Conservation (phyloP, 2,888 invertebrate species). For the Temnothorax rugatulus region DNA sequence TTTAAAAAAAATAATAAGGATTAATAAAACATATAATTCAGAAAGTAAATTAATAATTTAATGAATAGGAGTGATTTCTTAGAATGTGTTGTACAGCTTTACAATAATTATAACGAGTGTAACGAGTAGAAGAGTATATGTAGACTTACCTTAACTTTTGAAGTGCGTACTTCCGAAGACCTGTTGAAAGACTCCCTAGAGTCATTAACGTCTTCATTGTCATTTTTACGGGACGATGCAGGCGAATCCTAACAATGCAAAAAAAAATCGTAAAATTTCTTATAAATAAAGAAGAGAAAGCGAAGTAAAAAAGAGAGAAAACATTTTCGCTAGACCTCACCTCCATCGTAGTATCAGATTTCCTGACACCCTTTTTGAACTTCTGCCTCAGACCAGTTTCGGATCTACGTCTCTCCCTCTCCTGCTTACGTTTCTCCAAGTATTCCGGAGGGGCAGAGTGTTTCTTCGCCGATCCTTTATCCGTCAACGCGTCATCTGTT, state of each 20-base stretch:
- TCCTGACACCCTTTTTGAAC: constrained; percentile 88
- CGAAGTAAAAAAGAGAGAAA: not conserved
- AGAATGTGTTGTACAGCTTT: not conserved
- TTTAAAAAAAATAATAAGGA: not conserved
- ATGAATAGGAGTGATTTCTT: not conserved
- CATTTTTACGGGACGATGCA: constrained; percentile 78
- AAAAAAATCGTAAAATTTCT: constrained; percentile 19
- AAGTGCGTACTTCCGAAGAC: constrained; percentile 80
- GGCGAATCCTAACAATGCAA: constrained; percentile 79
- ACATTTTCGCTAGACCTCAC: constrained; percentile 68
- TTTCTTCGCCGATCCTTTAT: constrained; percentile 90
- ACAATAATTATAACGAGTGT: not conserved
- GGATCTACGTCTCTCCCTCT: constrained; percentile 90
- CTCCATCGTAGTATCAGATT: constrained; percentile 84
- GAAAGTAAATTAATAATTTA: not conserved
- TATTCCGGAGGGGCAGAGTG: constrained; percentile 95
- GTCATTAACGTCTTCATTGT: constrained; percentile 76
- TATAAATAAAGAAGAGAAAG: not conserved
- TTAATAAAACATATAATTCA: not conserved
- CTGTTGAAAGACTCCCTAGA: constrained; percentile 81
- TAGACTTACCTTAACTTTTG: constrained; percentile 81
- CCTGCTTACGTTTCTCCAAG: constrained; percentile 93
- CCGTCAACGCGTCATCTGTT: constrained; percentile 89
- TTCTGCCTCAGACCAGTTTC: constrained; percentile 89
- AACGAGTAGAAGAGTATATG: not conserved